These are phyloP conservation scores for Crepidodera aurea DNA, from an alignment of 2,888 invertebrate genomes.

Conservation along the genomic window DNA sequence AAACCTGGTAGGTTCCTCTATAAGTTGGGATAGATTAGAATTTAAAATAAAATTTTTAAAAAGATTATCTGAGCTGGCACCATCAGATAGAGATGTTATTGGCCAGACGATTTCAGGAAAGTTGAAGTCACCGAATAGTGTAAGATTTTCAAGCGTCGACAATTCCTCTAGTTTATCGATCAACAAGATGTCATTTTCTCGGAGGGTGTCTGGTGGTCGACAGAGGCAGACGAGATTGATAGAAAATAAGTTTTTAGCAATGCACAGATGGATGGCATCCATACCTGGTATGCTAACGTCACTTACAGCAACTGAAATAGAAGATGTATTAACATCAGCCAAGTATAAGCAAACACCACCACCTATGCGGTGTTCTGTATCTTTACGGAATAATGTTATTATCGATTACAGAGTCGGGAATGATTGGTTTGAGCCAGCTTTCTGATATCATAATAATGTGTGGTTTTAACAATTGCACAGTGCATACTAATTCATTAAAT, in stretches of 20 bases:
- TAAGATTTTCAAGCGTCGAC: constrained; percentile 2
- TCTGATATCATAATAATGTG: too few species aligned
- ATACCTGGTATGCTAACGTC: neutral
- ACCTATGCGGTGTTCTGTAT: neutral
- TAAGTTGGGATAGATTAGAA: constrained; percentile 7
- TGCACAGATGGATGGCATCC: neutral
- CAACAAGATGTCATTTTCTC: neutral
- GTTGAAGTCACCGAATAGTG: constrained; percentile 16
- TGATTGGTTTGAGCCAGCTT: neutral
- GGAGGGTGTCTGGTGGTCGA: neutral
- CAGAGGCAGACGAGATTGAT: constrained; percentile 5
- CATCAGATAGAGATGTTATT: constrained; percentile 1
- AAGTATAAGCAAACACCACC: neutral
- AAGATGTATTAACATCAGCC: neutral
- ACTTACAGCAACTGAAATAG: neutral
- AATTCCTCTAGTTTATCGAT: constrained; percentile 8
- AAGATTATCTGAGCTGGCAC: neutral
- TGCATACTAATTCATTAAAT: too few species aligned
- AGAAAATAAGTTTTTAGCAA: neutral
- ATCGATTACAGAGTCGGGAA: neutral
- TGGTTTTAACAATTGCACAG: too few species aligned
- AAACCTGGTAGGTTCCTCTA: neutral
- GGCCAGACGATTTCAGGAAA: constrained; percentile 19
- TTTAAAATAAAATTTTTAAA: constrained; percentile 6
- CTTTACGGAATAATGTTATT: neutral